Evolutionary conservation across 2,888 invertebrate species (phyloP).

Genomic region (Bombyx huttoni): DNA sequence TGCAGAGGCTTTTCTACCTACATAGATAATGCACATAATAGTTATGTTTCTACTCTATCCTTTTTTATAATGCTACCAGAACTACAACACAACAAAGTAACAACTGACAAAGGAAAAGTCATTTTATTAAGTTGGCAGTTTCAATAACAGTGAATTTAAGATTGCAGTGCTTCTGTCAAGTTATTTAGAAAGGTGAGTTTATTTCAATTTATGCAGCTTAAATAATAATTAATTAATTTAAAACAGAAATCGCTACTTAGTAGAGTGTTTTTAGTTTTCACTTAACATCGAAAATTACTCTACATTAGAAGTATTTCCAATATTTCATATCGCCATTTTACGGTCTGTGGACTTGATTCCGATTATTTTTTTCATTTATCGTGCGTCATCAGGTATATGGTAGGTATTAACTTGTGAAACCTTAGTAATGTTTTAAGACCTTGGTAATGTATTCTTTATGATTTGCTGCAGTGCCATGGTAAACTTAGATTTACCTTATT

Average conservation of each 20-base stretch:
- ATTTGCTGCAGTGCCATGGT: background rate
- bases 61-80: constrained; percentile 7
- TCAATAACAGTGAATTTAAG: constrained; percentile 44
- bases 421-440: background rate
- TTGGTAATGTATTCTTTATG: background rate
- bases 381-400: constrained; percentile 13
- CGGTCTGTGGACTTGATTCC: constrained; percentile 43
- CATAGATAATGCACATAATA: too few species aligned
- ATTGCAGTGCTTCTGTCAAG: constrained; percentile 62
- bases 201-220: constrained; percentile 20
- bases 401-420: background rate
- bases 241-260: background rate
- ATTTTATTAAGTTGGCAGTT: constrained; percentile 22
- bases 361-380: constrained; percentile 41
- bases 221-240: background rate
- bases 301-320: constrained; percentile 25
- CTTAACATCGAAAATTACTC: background rate
- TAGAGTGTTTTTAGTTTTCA: background rate
- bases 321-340: constrained; percentile 63
- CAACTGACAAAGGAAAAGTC: constrained; percentile 7
- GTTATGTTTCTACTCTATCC: background rate
- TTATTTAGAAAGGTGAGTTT: constrained; percentile 58
- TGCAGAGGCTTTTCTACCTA: too few species aligned
- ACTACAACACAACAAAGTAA: constrained; percentile 8
- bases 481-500: constrained; percentile 5